Base-by-base conservation (phyloP, 1,140 invertebrate species). In the Achroia grisella region DNA sequence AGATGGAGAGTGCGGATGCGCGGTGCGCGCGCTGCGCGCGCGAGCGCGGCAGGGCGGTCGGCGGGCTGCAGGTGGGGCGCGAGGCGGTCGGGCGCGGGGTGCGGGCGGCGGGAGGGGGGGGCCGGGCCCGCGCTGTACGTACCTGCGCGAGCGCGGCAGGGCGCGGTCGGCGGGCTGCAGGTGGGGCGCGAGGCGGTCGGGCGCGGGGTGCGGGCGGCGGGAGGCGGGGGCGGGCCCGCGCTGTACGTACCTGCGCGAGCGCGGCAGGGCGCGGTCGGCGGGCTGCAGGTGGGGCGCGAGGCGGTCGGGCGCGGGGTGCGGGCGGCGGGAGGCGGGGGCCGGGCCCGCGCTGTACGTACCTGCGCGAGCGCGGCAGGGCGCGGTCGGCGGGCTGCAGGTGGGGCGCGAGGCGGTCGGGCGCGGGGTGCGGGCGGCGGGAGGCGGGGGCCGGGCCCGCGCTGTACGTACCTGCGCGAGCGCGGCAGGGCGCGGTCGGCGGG, bases 371-470 rank as follows among this genome's bases (percentile, higher is more conserved):
- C n/a, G n/a, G n/a, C n/a, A n/a, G n/a, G n/a, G 14, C 13, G 14
- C 9, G 10, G 40, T 8, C 11, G 9, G 9, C 31, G 40, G 14
- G 31, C 30, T 28, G 10, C 44, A 64, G 62, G 17, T 91, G 83
- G 68, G 91, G 90, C 1, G 89, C 82, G 48, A 52, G 51, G 29
- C 47, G 54, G 48, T 43, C 10, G 40, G 60, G 36, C 47, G 52
- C 14, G 39, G 39, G 10, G 27, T n/a, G 39, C 17, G 41, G 15
- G 23, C 33, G 17, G 37, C 55, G 58, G n/a, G n/a, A n/a, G 44
- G 67, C 30, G 60, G 73, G 70, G 86, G 97, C 98, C 0, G 96
- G 96, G 86, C 96, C 98, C 14, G 93, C 91, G 62, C 92, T 91
- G 11, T n/a, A n/a, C n/a, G n/a, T n/a, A n/a, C n/a, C n/a, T n/a